Conservation (phyloP, 35 echinoderm and acorn worm species). For the Apostichopus californicus region DNA sequence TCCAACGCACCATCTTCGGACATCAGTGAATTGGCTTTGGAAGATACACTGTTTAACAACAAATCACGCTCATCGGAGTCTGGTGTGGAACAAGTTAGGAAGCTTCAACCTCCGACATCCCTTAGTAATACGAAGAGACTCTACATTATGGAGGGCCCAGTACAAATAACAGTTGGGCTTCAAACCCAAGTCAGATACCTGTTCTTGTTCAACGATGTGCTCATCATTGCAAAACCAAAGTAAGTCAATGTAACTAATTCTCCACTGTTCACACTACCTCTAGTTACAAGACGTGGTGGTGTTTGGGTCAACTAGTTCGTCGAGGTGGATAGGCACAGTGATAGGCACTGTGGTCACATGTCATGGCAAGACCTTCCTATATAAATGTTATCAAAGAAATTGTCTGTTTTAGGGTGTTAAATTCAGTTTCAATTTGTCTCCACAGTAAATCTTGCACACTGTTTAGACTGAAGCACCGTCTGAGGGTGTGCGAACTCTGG, state of each 20-base stretch:
- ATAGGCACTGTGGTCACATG: too few species aligned
- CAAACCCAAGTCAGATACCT: slow-evolving; percentile 89
- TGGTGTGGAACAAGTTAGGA: background rate
- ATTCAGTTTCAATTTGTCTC: background rate
- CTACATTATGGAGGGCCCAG: slow-evolving; percentile 87
- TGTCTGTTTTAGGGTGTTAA: background rate
- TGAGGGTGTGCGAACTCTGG: slow-evolving; percentile 92
- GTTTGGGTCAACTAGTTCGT: too few species aligned
- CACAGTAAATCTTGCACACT: slow-evolving; percentile 81
- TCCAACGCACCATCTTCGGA: background rate
- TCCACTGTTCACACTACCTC: too few species aligned
- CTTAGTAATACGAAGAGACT: slow-evolving; percentile 59
- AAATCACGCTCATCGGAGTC: background rate
- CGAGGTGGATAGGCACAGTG: too few species aligned
- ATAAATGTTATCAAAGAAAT: background rate
- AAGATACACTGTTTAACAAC: background rate
- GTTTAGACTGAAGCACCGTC: slow-evolving; percentile 77
- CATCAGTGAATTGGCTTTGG: background rate
- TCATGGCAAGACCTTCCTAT: too few species aligned
- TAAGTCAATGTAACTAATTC: slow-evolving; percentile 28
- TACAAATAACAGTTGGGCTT: slow-evolving; percentile 74
- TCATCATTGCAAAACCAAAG: slow-evolving; percentile 98
- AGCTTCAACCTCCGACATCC: slow-evolving; percentile 26
- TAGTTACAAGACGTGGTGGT: too few species aligned
- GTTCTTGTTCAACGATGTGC: slow-evolving; percentile 89